Evolutionary conservation across 2,888 invertebrate genomes (phyloP), one percentile per base, ranked within the genome.

Genomic region (Rhagophthalmus giganteus): DNA sequence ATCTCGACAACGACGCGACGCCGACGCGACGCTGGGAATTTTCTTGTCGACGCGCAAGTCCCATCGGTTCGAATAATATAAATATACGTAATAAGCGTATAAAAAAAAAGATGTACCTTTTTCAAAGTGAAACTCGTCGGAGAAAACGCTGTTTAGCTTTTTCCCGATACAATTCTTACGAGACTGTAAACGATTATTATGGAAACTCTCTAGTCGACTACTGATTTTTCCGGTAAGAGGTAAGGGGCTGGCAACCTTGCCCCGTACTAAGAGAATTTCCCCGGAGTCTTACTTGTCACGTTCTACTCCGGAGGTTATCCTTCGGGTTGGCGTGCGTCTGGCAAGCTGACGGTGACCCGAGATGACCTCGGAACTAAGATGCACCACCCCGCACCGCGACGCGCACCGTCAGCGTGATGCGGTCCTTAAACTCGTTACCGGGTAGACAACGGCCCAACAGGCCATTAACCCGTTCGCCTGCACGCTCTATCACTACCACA

Each of bases 351-450:
- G 61, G 59, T 64, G 64, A 66, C 65, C 65, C 61, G 63, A 24
- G 37, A 37, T 24, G 37, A 37, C 37, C 37, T 37, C 11, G 11
- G 13, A 10, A 24, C 11, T 37, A 37, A 40, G 58, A 51, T 64
- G 64, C 56, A 58, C 56, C 47, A 46, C 58, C 53, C 58, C 55
- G 54, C 62, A 59, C 59, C 61, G 58, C 60, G 60, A 54, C 60
- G 59, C 59, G 54, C 55, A 54, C 59, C 57, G 48, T 58, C 55
- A 47, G 53, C 50, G 39, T 50, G 45, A 46, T 45, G 58, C 61
- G 63, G 65, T 64, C 64, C 64, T 65, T 65, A 65, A 64, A 64
- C 63, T 60, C 65, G 60, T 56, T 60, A 61, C 63, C 61, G 60
- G 63, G 60, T 61, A 60, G 62, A 59, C 62, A 54, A 38, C 57